A percentile compares a stretch with the other conserved stretches of the same genome.
These are phyloP conservation scores for Ptilodon capucinus DNA, from an alignment of 2,888 invertebrate species.

Conservation along the genomic window DNA sequence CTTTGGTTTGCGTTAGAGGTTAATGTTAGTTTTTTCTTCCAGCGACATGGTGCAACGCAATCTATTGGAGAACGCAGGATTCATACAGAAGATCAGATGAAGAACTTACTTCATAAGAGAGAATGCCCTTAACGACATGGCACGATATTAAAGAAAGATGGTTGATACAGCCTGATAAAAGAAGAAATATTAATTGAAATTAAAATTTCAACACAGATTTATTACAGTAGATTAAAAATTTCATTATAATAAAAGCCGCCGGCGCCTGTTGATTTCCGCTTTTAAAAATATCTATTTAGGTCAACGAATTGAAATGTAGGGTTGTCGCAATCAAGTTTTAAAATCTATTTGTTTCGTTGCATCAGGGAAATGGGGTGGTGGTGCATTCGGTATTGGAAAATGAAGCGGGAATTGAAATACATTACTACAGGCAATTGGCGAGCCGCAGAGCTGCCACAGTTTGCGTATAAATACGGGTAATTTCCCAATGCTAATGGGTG, in stretches of 20 bases:
- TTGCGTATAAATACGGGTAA: slow-evolving; percentile 37
- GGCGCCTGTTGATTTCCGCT: slow-evolving; percentile 24
- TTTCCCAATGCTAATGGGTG: slow-evolving; percentile 27
- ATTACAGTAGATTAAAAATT: background rate
- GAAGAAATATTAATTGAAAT: too few species aligned
- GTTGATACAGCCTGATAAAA: too few species aligned
- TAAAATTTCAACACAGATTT: background rate
- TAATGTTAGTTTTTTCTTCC: too few species aligned
- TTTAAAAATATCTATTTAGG: slow-evolving; percentile 10
- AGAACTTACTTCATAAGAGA: too few species aligned
- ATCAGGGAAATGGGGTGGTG: slow-evolving; percentile 44
- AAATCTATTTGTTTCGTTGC: slow-evolving; percentile 31
- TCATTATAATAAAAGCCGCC: slow-evolving; percentile 25
- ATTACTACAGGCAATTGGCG: slow-evolving; percentile 39
- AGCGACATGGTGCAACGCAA: too few species aligned
- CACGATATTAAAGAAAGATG: too few species aligned
- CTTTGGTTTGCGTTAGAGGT: too few species aligned
- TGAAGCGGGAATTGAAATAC: slow-evolving; percentile 51
- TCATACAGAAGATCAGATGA: too few species aligned
- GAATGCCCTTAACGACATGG: too few species aligned
- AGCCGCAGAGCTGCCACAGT: slow-evolving; percentile 24
- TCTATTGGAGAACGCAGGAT: too few species aligned
- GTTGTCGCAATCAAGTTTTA: background rate
- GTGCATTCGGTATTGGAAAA: slow-evolving; percentile 46
- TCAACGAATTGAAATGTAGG: background rate